Evolutionary conservation across 2,113 vertebrate species (phyloP).

Genomic region (Cryptomyrus ogoouensis): DNA sequence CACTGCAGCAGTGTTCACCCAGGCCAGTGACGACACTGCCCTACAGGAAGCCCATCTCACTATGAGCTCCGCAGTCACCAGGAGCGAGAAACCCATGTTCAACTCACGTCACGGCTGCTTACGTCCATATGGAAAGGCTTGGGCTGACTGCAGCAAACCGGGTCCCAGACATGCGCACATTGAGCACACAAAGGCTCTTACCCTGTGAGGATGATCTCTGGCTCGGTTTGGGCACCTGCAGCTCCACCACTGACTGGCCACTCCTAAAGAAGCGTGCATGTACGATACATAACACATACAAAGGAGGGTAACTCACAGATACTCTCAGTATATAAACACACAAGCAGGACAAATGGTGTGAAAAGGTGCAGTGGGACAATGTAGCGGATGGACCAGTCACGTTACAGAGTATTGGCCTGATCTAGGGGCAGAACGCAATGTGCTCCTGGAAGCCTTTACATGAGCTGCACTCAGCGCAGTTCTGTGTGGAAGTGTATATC

Average conservation of each 20-base stretch:
- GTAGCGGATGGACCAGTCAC: neutral
- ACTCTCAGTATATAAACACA: neutral
- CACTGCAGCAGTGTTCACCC: neutral
- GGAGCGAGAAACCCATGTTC: neutral
- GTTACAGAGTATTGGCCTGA: neutral
- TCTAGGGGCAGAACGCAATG: neutral
- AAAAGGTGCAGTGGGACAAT: neutral
- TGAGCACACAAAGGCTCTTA: constrained; percentile 53
- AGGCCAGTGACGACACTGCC: neutral
- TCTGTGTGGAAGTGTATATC: neutral
- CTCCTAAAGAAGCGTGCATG: constrained; percentile 61
- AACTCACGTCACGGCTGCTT: neutral
- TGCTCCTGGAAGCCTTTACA: neutral
- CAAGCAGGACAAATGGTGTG: neutral
- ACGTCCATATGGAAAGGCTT: neutral
- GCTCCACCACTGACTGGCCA: constrained; percentile 90
- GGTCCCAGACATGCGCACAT: neutral
- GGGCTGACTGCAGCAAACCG: neutral
- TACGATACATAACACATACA: constrained; percentile 22
- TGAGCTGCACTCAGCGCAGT: neutral
- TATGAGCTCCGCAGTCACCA: neutral
- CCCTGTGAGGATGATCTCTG: constrained; percentile 97
- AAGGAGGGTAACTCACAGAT: neutral
- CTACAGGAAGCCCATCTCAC: neutral
- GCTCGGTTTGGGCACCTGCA: constrained; percentile 83